phyloP scores from a whole-genome alignment of 2,113 vertebrate species.

The Odocoileus hemionus region DNA sequence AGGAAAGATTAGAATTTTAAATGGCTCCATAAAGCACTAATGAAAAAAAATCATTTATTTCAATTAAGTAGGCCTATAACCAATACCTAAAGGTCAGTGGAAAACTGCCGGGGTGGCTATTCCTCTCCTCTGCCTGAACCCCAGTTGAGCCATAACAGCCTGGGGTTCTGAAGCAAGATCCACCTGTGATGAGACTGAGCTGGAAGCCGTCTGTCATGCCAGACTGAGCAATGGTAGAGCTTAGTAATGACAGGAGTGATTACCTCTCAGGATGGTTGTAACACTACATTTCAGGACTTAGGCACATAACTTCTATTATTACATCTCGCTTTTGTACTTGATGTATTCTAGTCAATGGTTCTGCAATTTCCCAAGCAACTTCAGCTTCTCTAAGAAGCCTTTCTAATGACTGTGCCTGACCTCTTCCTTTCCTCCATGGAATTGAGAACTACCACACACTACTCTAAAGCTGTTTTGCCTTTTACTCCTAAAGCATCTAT shows the following conservation, averaged over 20 bases:
- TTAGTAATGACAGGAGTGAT: conserved; percentile 79
- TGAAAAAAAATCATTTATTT: conserved; percentile 79
- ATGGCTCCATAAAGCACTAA: conserved; percentile 74
- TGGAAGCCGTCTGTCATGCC: conserved; percentile 65
- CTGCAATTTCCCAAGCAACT: conserved; percentile 76
- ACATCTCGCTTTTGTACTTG: conserved; percentile 72
- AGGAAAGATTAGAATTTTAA: conserved; percentile 69
- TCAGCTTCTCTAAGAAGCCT: conserved; percentile 63
- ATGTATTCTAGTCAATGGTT: conserved; percentile 74
- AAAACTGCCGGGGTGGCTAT: conserved; percentile 50
- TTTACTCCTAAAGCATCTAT: conserved; percentile 55
- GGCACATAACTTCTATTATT: conserved; percentile 77
- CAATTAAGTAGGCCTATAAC: conserved; percentile 77
- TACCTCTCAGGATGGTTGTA: conserved; percentile 76
- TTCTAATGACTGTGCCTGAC: conserved; percentile 71
- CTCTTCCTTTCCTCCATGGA: conserved; percentile 69
- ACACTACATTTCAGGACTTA: conserved; percentile 78
- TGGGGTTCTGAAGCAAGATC: conserved; percentile 67
- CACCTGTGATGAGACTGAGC: conserved; percentile 58
- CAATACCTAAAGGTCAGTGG: conserved; percentile 73
- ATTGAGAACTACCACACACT: conserved; percentile 60
- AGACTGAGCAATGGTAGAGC: conserved; percentile 71
- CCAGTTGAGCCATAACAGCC: conserved; percentile 59
- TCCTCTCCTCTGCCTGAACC: conserved; percentile 44
- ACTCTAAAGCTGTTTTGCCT: conserved; percentile 67